Evolutionary conservation across 2,888 invertebrate genomes (phyloP).

Genomic region (Arrhopalites spinosus): DNA sequence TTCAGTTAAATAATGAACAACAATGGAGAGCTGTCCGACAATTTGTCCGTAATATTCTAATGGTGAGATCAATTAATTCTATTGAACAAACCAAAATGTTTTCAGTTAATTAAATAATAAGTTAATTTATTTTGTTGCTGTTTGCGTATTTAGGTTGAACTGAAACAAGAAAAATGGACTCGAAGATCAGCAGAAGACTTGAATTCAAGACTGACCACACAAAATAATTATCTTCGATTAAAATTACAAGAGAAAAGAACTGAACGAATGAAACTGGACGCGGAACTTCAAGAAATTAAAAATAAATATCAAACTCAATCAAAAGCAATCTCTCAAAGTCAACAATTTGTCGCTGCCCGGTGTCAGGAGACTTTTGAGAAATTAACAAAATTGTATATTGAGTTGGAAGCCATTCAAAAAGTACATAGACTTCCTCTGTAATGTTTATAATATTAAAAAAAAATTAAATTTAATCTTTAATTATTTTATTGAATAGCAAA

Average conservation of each 20-base stretch:
- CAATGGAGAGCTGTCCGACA: constrained; percentile 25
- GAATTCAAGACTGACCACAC: constrained; percentile 10
- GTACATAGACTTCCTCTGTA: not conserved
- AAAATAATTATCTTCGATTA: constrained; percentile 20
- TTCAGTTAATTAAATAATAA: not conserved
- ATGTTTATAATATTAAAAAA: no score
- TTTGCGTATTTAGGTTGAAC: constrained; percentile 5
- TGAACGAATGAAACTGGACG: constrained; percentile 3
- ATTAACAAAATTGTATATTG: constrained; percentile 8
- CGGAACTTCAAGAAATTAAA: constrained; percentile 1
- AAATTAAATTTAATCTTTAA: no score
- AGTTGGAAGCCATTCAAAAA: constrained; percentile 23
- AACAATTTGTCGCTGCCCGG: not conserved
- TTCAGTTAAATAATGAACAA: constrained; percentile 7
- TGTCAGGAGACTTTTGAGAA: constrained; percentile 18
- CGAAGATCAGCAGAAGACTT: constrained; percentile 15
- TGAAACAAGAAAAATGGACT: constrained; percentile 24
- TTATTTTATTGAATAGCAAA: no score
- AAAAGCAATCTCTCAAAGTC: not conserved
- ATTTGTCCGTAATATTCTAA: constrained; percentile 21
- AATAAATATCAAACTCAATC: not conserved
- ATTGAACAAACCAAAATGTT: not conserved
- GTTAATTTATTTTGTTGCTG: not conserved
- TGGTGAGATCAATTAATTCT: not conserved
- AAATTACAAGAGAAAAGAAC: constrained; percentile 25